Conservation (phyloP, 2,797 vertebrate genomes). For the Cossypha caffra region DNA sequence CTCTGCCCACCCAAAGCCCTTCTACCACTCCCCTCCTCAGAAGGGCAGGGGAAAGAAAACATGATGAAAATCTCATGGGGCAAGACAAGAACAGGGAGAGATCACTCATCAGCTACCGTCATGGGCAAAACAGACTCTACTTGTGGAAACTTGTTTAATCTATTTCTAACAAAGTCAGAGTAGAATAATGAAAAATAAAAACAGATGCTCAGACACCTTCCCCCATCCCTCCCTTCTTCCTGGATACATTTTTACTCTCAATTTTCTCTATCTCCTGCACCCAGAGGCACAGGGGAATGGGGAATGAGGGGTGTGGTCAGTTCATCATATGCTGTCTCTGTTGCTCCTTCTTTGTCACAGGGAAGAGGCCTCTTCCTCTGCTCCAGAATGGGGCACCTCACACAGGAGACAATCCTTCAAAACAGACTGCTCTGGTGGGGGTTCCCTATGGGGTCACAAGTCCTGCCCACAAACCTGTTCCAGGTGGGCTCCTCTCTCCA, state of each 20-base stretch:
- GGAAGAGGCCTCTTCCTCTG: neutral
- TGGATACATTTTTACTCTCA: neutral
- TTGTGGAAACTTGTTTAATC: neutral
- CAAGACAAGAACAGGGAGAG: neutral
- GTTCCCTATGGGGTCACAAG: neutral
- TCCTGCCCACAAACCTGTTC: neutral
- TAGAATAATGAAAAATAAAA: neutral
- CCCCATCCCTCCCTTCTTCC: neutral
- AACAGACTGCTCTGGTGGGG: neutral
- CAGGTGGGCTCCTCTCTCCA: neutral
- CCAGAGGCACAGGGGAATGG: neutral
- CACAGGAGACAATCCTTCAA: neutral
- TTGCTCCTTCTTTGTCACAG: neutral
- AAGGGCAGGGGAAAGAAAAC: neutral
- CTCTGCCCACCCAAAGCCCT: neutral
- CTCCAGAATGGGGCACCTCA: neutral
- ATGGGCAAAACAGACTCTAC: neutral
- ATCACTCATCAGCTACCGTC: neutral
- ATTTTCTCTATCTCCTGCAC: neutral
- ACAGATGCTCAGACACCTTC: neutral
- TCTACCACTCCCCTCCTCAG: neutral
- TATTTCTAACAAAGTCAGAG: neutral
- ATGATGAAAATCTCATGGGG: accelerated
- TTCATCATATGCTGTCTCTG: neutral
- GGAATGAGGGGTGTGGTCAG: neutral